phyloP scores from a whole-genome alignment of 1,140 invertebrate genomes.

The Neelides sp. region DNA sequence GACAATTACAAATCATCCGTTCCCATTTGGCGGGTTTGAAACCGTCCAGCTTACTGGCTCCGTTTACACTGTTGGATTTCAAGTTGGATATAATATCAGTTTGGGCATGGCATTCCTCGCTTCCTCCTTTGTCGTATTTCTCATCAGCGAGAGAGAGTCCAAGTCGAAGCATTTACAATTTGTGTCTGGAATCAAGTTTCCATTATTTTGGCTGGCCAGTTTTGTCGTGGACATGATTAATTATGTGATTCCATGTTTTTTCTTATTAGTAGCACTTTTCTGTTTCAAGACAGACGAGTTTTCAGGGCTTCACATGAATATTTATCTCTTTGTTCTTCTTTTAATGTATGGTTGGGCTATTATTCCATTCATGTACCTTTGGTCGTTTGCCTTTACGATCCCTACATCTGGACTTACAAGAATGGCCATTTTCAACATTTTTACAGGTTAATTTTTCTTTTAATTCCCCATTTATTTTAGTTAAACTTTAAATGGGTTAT shows the following conservation, averaged over 20 bases:
- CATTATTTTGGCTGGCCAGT: not conserved
- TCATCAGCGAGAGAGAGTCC: slow-evolving; percentile 42
- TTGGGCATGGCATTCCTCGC: slow-evolving; percentile 43
- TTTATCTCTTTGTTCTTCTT: slow-evolving; percentile 13
- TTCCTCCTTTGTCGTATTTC: slow-evolving; percentile 44
- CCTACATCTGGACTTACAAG: slow-evolving; percentile 51
- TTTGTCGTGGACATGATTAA: slow-evolving; percentile 1
- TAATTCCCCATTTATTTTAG: no score
- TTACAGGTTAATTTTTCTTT: no score
- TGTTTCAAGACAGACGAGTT: slow-evolving; percentile 36
- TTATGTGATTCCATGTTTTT: not conserved
- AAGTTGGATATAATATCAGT: slow-evolving; percentile 34
- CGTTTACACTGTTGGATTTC: slow-evolving; percentile 29
- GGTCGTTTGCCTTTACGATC: slow-evolving; percentile 19
- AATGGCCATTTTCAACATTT: slow-evolving; percentile 52
- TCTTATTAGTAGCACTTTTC: not conserved
- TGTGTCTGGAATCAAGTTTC: slow-evolving; percentile 34
- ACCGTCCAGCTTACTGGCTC: slow-evolving; percentile 28
- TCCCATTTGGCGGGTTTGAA: slow-evolving; percentile 36
- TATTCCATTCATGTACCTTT: slow-evolving; percentile 24
- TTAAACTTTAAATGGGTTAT: no score
- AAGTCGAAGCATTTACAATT: slow-evolving; percentile 47
- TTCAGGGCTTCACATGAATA: not conserved
- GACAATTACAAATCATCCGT: slow-evolving; percentile 44
- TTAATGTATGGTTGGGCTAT: slow-evolving; percentile 17